These are phyloP conservation scores for Esox niger DNA, from an alignment of 2,113 vertebrate genomes.

Conservation along the genomic window DNA sequence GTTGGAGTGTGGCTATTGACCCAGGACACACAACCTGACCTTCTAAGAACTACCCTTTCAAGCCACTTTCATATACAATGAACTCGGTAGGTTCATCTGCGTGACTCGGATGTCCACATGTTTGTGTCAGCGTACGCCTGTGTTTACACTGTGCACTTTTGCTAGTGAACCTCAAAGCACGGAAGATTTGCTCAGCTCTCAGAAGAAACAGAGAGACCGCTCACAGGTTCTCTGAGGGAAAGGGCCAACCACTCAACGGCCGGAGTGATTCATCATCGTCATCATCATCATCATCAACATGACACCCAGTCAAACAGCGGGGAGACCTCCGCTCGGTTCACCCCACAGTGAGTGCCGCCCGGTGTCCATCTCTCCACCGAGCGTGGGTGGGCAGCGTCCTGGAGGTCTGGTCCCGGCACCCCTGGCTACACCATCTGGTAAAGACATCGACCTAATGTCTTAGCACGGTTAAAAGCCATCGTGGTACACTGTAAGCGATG, in stretches of 20 bases:
- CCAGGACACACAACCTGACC: background rate
- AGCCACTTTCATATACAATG: background rate
- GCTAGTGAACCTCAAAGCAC: background rate
- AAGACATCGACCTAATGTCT: constrained; percentile 34
- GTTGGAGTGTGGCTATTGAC: constrained; percentile 11
- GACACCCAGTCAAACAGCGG: constrained; percentile 18
- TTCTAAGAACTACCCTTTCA: background rate
- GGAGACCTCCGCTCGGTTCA: constrained; percentile 34
- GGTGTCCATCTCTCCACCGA: background rate
- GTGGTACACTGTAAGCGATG: too few species aligned
- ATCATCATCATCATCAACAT: too few species aligned
- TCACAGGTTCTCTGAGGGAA: constrained; percentile 35
- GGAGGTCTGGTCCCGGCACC: constrained; percentile 15
- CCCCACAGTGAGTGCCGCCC: constrained; percentile 20
- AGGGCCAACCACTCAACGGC: constrained; percentile 17
- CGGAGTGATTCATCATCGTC: constrained; percentile 49
- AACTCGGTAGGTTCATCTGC: too few species aligned
- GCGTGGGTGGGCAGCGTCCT: background rate
- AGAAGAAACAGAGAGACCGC: too few species aligned
- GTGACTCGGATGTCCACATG: too few species aligned
- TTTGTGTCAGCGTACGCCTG: too few species aligned
- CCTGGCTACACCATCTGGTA: constrained; percentile 42
- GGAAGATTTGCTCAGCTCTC: constrained; percentile 33
- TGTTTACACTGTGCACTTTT: background rate
- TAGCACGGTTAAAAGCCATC: too few species aligned